Base-by-base conservation (phyloP, 2,888 invertebrate species). In the Deilephila elpenor region DNA sequence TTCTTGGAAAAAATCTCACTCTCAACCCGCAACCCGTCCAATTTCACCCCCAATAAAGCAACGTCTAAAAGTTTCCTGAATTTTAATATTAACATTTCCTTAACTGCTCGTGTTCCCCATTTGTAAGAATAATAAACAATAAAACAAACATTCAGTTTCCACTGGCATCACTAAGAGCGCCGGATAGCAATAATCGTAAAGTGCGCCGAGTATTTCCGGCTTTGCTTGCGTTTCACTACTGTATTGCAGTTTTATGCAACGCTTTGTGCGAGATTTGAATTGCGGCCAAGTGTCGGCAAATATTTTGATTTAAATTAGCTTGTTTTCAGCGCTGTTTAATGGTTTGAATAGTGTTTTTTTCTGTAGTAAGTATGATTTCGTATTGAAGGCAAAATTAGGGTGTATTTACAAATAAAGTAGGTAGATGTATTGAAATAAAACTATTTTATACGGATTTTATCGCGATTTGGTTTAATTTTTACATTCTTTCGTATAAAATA, bases 131-230 rank as follows among this genome's bases (percentile, higher is more conserved):
- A 82, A 87, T 86, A 87, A 67, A 67, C 84, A 89, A 88, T 88
- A 87, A 88, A 86, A 85, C 83, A 81, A 80, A 77, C 80, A 77
- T 83, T 80, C 81, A 82, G 82, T 81, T 64, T 64, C 67, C 67
- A 67, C 67, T 44, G 44, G 44, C 51, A 67, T 44, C 67, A 6
- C 44, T 51, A 67, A 67, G 84, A 82, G 87, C 85, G 84, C 84
- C 83, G 81, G 90, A 90, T 90, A 89, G 89, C 85, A 89, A 90
- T 91, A 90, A 89, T 89, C 90, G 86, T 91, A 91, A 91, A 90
- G 84, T 88, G 88, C 84, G 83, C 84, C 84, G 85, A 85, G 88
- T 86, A 88, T 86, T 87, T 88, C 89, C 88, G 87, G 80, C 83
- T 89, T 84, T 79, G 79, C 80, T 83, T 71, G 80, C 75, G 3